phyloP scores from a whole-genome alignment of 2,797 vertebrate genomes.

The Sternotherus odoratus region DNA sequence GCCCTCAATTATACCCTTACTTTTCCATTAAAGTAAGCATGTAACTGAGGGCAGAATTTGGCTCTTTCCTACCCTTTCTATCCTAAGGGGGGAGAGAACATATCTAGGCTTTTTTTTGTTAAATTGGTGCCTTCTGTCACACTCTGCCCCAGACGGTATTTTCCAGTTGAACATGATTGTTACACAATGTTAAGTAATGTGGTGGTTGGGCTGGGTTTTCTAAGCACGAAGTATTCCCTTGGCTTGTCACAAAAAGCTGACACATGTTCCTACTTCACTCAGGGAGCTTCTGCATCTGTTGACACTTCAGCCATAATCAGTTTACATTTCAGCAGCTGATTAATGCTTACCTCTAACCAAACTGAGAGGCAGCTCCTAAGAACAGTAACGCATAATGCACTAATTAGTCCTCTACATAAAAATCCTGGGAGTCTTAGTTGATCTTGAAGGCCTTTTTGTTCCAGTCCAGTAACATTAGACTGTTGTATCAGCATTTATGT shows the following conservation, averaged over 20 bases:
- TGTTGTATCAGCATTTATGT: slow-evolving; percentile 29
- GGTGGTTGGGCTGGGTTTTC: background rate
- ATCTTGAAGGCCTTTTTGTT: slow-evolving; percentile 49
- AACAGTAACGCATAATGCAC: slow-evolving; percentile 73
- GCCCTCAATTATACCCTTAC: background rate
- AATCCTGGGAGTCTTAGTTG: slow-evolving; percentile 32
- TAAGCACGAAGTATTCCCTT: slow-evolving; percentile 54
- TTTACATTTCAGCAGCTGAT: slow-evolving; percentile 83
- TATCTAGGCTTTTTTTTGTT: slow-evolving; percentile 12
- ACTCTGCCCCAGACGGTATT: slow-evolving; percentile 38
- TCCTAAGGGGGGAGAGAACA: slow-evolving; percentile 5
- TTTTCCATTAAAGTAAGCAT: slow-evolving; percentile 3
- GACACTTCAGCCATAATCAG: slow-evolving; percentile 82
- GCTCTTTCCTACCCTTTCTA: background rate
- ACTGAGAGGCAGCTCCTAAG: slow-evolving; percentile 68
- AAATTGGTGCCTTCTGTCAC: slow-evolving; percentile 12
- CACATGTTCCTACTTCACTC: slow-evolving; percentile 73
- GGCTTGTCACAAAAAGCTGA: slow-evolving; percentile 65
- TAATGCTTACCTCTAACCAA: slow-evolving; percentile 76
- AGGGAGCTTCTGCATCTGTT: slow-evolving; percentile 75
- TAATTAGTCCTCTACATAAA: slow-evolving; percentile 58
- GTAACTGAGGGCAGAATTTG: background rate
- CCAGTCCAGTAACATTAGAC: slow-evolving; percentile 36
- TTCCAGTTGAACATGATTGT: slow-evolving; percentile 27
- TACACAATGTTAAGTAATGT: slow-evolving; percentile 38